Evolutionary conservation across 1,140 invertebrate species (phyloP), one percentile per base, ranked within the genome.

Genomic region (Anoplolepis gracilipes): DNA sequence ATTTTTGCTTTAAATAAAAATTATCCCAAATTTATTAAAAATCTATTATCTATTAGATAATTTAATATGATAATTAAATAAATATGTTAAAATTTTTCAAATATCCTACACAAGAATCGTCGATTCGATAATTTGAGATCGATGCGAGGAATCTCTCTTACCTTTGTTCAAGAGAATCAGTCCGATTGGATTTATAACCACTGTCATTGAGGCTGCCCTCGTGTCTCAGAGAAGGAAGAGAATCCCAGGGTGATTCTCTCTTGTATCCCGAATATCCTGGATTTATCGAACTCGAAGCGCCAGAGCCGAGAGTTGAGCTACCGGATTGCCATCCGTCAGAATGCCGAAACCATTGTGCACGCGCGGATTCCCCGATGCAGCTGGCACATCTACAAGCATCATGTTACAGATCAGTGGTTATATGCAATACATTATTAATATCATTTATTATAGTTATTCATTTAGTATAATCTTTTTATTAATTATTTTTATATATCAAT

Each of bases 321-420:
- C 97, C 97, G 0, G 97, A 97, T 87, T 97, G 96, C 97, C 97
- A 98, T 28, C 97, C 97, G 91, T 98, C 97, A 30, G 97, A 98
- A 94, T 98, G 97, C 11, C 97, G 96, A 94, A 98, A 98, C 97
- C 97, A 98, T 90, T 98, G 97, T 78, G 97, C 97, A 25, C 97
- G 96, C 61, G 97, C 97, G 22, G 97, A 97, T 94, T 98, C 97
- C 6, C 97, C 97, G 93, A 98, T 97, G 94, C 97, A 98, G 28
- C 97, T 97, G 46, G 97, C 97, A 93, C 97, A 98, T 90, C 97
- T 96, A 33, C 95, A 96, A 87, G 95, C 95, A 88, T 82, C 30
- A 57, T 46, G 49, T 2, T 33, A 64, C 22, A 53, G n/a, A 69
- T 79, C 39, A 69, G 22, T 49, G 33, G 6, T 73, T 73, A 13